A percentile compares a stretch with the other conserved stretches of the same genome.
Evolutionary conservation across 1,140 invertebrate species (phyloP).

Genomic region (Doryteuthis pealeii): DNA sequence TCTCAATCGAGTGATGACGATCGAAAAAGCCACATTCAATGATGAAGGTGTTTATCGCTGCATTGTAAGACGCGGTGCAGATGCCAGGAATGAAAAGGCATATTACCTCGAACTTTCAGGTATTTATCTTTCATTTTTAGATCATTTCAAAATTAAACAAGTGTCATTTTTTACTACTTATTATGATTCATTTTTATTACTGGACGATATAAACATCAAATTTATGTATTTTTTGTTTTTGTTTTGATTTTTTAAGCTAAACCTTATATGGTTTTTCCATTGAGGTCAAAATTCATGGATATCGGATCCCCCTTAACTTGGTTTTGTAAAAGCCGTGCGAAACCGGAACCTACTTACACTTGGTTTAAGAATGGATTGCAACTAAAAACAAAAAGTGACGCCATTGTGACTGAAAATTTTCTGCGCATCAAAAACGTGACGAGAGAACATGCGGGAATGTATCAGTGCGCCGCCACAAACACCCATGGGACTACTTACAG

Average conservation of each 20-base stretch:
- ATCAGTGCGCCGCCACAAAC: constrained; percentile 90
- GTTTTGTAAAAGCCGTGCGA: constrained; percentile 94
- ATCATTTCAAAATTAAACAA: too few relatives aligned
- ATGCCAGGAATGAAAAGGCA: neutral
- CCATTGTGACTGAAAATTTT: constrained; percentile 41
- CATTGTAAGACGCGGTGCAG: neutral
- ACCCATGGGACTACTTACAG: constrained; percentile 83
- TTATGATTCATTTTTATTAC: too few relatives aligned
- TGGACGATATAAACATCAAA: too few relatives aligned
- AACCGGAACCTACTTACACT: constrained; percentile 86
- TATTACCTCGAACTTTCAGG: neutral
- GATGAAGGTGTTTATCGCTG: neutral
- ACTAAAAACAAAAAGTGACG: constrained; percentile 64
- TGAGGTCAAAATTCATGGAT: constrained; percentile 87
- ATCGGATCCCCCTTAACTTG: constrained; percentile 78
- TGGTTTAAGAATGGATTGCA: constrained; percentile 77
- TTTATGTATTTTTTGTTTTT: neutral
- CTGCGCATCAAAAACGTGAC: constrained; percentile 66
- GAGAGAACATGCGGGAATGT: constrained; percentile 94
- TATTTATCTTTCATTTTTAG: too few relatives aligned
- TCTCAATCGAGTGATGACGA: neutral
- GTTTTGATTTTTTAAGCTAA: constrained; percentile 66
- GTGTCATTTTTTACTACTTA: too few relatives aligned
- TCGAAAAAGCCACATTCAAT: neutral
- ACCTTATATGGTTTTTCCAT: constrained; percentile 89